Percentiles rank a stretch among this genome's conserved stretches.
Conservation (phyloP, 2,113 vertebrate species). For the Bettongia penicillata region DNA sequence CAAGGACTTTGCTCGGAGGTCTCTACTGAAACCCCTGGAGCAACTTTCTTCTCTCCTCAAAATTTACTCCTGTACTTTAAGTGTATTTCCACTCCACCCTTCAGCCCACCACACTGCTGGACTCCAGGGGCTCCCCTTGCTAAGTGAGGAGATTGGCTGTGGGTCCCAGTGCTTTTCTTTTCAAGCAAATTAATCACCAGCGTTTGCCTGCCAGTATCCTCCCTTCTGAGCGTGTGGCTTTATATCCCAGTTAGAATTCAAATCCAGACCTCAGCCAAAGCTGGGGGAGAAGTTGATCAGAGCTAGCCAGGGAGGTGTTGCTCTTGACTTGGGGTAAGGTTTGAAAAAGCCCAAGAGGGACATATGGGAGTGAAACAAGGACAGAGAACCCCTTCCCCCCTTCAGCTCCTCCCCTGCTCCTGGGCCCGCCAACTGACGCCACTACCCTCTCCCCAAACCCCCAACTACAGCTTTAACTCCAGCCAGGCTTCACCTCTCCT, state of each 20-base stretch:
- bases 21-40: neutral
- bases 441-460: neutral
- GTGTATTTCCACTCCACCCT: neutral
- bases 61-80: neutral
- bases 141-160: neutral
- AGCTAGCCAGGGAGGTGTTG: too few relatives aligned
- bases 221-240: conserved; percentile 28
- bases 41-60: neutral
- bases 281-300: neutral
- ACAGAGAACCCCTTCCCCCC: neutral
- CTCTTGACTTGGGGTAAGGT: neutral
- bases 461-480: neutral
- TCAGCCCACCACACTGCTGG: neutral
- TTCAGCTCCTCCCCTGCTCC: neutral
- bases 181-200: conserved; percentile 4
- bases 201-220: conserved; percentile 24
- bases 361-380: neutral
- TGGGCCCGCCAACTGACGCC: neutral
- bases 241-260: conserved; percentile 35
- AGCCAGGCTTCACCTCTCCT: neutral
- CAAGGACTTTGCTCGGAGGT: neutral
- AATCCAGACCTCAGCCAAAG: neutral
- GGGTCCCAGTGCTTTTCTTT: conserved; percentile 45
- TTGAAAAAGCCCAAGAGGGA: neutral
- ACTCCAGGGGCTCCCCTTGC: neutral